Base-by-base conservation (phyloP, 2,113 vertebrate species). In the Taurulus bubalis region DNA sequence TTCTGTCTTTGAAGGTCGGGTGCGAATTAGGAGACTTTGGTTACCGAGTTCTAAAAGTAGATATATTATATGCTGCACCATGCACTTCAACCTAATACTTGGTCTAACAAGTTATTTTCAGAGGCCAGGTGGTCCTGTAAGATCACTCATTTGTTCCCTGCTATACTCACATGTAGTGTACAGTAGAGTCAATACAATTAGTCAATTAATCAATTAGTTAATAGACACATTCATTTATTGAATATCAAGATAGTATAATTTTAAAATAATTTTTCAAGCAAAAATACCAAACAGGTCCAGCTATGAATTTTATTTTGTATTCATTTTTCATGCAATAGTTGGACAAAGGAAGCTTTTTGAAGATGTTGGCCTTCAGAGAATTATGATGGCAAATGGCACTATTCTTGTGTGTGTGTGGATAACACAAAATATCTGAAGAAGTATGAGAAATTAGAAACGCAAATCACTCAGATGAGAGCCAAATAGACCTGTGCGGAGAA, bases 1-100 rank as follows among this genome's bases (percentile, higher is more conserved):
- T 74, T 62, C 40, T 47, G 36, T 56, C 16, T 53, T 8, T 75
- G 80, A 82, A 87, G 72, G 62, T 76, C n/a, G 18, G 60, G 9
- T 58, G 26, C 9, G 64, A 64, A 84, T 76, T 60, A 58, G 53
- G 53, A 15, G 1, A 64, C 63, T 70, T 73, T 45, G 22, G 49
- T 11, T 62, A 10, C 51, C 16, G 45, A 42, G 58, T 63, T 71
- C 63, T 49, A 47, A 7, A 65, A 30, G 45, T 49, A 42, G 49
- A 42, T 20, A 82, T 10, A 64, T 58, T 14, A 63, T 63, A 14
- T 32, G 36, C 6, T 26, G 24, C 0, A 2, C 16, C 7, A 4
- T 36, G 15, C 49, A 53, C 24, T 67, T 67, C 6, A 60, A 53
- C 18, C 14, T 60, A 32, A 70, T 22, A 68, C 55, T 49, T 73